phyloP scores from a whole-genome alignment of 2,797 vertebrate species.

The Vultur gryphus region DNA sequence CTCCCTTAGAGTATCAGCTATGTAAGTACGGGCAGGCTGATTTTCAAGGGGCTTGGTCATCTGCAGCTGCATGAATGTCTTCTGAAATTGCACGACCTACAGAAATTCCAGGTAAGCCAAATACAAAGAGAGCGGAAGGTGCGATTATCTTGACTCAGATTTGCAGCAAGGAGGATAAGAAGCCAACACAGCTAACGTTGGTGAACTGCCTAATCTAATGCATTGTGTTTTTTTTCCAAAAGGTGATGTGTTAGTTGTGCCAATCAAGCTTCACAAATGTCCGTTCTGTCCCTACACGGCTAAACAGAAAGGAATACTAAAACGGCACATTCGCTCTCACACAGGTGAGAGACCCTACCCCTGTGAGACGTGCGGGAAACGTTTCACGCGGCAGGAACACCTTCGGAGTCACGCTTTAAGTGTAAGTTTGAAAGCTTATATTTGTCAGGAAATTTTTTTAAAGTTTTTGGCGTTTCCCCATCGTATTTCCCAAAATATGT shows the following conservation, averaged over 20 bases:
- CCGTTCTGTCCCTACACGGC: conserved; percentile 97
- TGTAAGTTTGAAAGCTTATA: conserved; percentile 73
- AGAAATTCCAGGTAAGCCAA: not conserved
- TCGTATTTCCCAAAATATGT: accelerated
- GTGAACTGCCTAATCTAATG: not conserved
- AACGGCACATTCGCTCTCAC: conserved; percentile 95
- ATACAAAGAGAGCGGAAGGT: accelerated
- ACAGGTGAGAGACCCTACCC: conserved; percentile 97
- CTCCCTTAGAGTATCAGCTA: not conserved
- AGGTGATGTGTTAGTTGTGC: conserved; percentile 90
- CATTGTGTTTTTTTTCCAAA: not conserved
- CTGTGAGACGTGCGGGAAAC: conserved; percentile 93
- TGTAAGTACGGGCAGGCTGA: not conserved
- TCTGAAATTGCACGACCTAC: accelerated
- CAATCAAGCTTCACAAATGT: conserved; percentile 95
- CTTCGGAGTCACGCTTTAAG: conserved; percentile 91
- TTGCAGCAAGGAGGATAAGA: accelerated
- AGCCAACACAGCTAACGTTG: accelerated
- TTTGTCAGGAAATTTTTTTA: accelerated
- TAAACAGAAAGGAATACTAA: conserved; percentile 97
- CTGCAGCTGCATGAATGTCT: not conserved
- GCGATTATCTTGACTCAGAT: accelerated
- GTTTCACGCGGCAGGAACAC: conserved; percentile 96
- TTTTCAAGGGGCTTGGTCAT: not conserved
- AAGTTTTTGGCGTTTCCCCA: accelerated